Evolutionary conservation across 1,140 invertebrate species (phyloP).

Genomic region (Plutomurus gul): DNA sequence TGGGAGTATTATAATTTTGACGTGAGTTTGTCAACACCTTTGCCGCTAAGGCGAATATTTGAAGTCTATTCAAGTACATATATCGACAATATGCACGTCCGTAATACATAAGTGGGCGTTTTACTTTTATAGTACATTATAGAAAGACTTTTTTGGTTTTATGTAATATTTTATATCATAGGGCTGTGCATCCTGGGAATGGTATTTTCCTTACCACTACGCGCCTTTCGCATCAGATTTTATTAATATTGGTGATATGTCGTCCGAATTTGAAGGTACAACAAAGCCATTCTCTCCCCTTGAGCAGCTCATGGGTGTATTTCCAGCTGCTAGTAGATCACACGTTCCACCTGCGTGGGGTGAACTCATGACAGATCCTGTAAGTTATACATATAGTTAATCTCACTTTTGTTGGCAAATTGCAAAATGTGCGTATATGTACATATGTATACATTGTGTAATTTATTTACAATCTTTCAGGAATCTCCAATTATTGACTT

Average conservation of each 20-base stretch:
- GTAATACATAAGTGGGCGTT: too few relatives aligned
- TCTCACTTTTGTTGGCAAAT: neutral
- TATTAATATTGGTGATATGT: constrained; percentile 82
- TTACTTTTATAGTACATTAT: too few relatives aligned
- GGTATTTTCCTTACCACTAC: constrained; percentile 99
- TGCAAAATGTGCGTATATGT: neutral
- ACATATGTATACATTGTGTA: neutral
- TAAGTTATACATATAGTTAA: too few relatives aligned
- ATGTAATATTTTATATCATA: constrained; percentile 54
- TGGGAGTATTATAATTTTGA: too few relatives aligned
- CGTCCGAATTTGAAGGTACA: constrained; percentile 83
- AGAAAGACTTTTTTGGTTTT: too few relatives aligned
- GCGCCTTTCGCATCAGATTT: constrained; percentile 99
- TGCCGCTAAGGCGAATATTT: too few relatives aligned
- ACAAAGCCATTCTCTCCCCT: constrained; percentile 93
- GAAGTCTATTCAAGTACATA: neutral
- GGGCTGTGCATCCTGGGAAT: constrained; percentile 99
- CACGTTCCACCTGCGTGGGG: constrained; percentile 94
- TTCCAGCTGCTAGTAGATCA: constrained; percentile 92
- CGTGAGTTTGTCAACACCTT: too few relatives aligned
- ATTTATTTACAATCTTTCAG: constrained; percentile 58
- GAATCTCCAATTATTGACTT: constrained; percentile 97
- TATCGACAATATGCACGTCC: too few relatives aligned
- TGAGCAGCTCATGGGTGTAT: constrained; percentile 99
- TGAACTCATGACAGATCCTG: constrained; percentile 89